Base-by-base conservation (phyloP, 2,888 invertebrate species). In the Oegoconia quadripuncta region DNA sequence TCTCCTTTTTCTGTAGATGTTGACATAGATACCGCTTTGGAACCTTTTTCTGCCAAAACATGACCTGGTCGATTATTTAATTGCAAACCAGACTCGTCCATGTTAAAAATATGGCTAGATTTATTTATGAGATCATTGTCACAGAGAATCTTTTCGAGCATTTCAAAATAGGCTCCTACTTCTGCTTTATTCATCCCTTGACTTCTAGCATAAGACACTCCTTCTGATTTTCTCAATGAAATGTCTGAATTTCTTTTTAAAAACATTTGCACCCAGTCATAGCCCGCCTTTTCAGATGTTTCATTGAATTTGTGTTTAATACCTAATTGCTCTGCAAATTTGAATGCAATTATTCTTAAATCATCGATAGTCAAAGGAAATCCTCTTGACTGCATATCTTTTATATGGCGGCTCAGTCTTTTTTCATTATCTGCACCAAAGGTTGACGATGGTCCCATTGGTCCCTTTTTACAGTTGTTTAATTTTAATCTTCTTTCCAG, bases 71-170 rank as follows among this genome's bases (percentile, higher is more conserved):
- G 59, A 34, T 69, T 68, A 25, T 73, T 74, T 7, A 67, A 54
- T 25, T 70, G 67, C 3, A 69, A 37, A 0, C 67, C 70, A n/a
- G 62, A 59, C 47, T 73, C 70, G 41, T 74, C 71, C 42, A 66
- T 49, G 52, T 77, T 77, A 37, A 49, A 78, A 16, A 76, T 60
- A 9, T 51, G 30, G 25, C 46, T 52, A 12, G 59, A 61, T 39
- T 59, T 53, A 39, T 52, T 46, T 13, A 49, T 11, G 14, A 63
- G 44, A 44, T 56, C 48, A 48, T 62, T 52, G 41, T 63, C 48
- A 5, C 36, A 25, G 37, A 47, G 37, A 11, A 44, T 27, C 40
- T 48, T 40, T 17, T 22, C 32, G 15, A 67, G 36, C n/a, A n/a
- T n/a, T n/a, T n/a, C n/a, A n/a, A n/a, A n/a, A n/a, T n/a, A n/a